Conservation (phyloP, 2,113 vertebrate species). For the Murina feae region DNA sequence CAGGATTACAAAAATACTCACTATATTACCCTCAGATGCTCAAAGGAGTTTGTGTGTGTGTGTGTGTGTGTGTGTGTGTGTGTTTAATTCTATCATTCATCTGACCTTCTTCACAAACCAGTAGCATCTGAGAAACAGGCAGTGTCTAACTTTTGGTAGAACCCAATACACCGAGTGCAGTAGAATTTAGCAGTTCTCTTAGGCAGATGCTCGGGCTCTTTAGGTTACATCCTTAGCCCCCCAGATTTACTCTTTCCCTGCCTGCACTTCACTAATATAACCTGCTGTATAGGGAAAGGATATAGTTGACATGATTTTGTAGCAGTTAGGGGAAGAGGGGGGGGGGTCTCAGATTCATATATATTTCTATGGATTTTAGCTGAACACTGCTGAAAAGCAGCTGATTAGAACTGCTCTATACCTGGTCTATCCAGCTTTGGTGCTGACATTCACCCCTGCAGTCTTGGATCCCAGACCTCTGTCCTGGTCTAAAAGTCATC, state of each 20-base stretch:
- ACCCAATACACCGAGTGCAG: neutral
- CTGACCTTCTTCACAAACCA: neutral
- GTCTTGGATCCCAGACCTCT: neutral
- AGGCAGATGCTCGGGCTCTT: neutral
- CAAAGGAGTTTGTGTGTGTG: neutral
- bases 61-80: too few relatives aligned
- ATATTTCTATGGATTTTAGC: neutral
- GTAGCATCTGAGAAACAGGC: neutral
- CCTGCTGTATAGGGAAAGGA: neutral
- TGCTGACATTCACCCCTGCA: neutral
- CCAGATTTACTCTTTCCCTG: neutral
- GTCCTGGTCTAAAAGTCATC: neutral
- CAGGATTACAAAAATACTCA: slow-evolving; percentile 18
- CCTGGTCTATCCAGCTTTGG: neutral
- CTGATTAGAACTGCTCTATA: neutral
- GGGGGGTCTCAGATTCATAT: neutral
- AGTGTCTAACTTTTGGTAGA: neutral
- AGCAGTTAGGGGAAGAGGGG: neutral
- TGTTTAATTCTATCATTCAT: neutral
- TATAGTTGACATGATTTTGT: neutral
- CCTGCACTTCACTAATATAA: neutral
- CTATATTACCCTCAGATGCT: neutral
- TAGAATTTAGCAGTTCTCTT: neutral
- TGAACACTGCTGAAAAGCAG: neutral
- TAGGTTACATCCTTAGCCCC: neutral